Conservation (phyloP, 1,140 invertebrate genomes). For the Drosophila serrata region DNA sequence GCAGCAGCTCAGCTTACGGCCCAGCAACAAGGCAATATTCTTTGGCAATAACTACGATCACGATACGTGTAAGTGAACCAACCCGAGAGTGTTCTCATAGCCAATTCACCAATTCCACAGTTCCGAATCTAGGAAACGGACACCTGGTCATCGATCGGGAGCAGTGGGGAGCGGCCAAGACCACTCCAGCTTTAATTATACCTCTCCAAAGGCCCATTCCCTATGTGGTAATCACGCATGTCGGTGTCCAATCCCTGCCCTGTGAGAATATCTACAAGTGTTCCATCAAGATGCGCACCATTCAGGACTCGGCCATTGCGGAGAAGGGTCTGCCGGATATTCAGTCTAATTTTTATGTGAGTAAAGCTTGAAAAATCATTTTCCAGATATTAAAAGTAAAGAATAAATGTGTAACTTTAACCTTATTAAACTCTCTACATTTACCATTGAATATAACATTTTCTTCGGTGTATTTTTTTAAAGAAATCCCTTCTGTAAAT, state of each 20-base stretch:
- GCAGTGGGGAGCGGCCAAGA: slow-evolving; percentile 86
- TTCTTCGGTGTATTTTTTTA: slow-evolving; percentile 13
- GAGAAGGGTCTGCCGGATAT: slow-evolving; percentile 84
- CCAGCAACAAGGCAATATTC: slow-evolving; percentile 45
- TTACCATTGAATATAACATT: background rate
- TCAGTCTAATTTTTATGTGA: slow-evolving; percentile 82
- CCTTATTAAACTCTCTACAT: no score
- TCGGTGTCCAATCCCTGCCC: slow-evolving; percentile 75
- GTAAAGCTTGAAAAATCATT: background rate
- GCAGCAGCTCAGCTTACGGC: background rate
- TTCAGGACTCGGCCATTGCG: slow-evolving; percentile 82
- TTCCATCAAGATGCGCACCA: slow-evolving; percentile 78
- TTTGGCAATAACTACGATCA: slow-evolving; percentile 80
- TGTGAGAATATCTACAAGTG: slow-evolving; percentile 77
- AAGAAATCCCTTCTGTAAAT: slow-evolving; percentile 20
- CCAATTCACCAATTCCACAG: slow-evolving; percentile 69
- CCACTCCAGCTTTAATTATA: slow-evolving; percentile 51
- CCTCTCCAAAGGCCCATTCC: slow-evolving; percentile 74
- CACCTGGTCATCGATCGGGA: slow-evolving; percentile 83
- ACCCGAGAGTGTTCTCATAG: slow-evolving; percentile 17
- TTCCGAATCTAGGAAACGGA: slow-evolving; percentile 85
- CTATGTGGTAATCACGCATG: slow-evolving; percentile 86
- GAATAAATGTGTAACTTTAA: no score
- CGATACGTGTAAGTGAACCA: slow-evolving; percentile 76
- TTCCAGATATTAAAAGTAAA: no score